Evolutionary conservation across 1,140 invertebrate species (phyloP), one percentile per base, ranked within the genome.

Genomic region (Bombyx mori): DNA sequence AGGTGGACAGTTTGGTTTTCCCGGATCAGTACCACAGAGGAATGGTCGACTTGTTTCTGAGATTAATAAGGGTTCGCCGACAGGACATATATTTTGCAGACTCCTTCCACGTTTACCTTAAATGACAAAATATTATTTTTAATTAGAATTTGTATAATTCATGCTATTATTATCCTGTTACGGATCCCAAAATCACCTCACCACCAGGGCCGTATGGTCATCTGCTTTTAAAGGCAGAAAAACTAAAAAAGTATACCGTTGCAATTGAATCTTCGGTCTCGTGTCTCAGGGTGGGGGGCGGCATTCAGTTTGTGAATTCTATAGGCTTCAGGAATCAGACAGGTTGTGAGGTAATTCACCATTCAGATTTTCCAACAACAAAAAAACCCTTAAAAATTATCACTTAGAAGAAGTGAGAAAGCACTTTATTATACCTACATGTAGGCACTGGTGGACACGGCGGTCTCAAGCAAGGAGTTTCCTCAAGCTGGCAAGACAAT

Each of bases 391-490:
- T 5, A 35, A 35, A 35, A 35, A 35, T 35, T 35, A 3, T 35
- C 26, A 35, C 4, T 3, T 35, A 35, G 26, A 35, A 35, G 26
- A 35, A 35, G 4, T 5, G 26, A 35, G 4, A 35, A 51, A 50
- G 8, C 6, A 26, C 54, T 18, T 49, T 51, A 6, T 22, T 42
- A 9, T 45, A 90, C 88, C 91, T 90, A 92, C 95, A 96, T 44
- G 93, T 94, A 52, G 94, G 94, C 42, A 96, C 88, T 44, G 94
- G 94, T 6, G 94, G 94, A 75, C 95, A 96, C 0, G 94, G 94
- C 57, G 93, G 92, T 22, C 90, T 90, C 43, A 92, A 88, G 71
- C 95, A 96, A 1, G 92, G 91, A 8, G 93, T 90, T 60, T 96
- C 94, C 69, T 95, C 93, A 66, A 95, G 75, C 68, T 95, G 93